A percentile compares a stretch with the other conserved stretches of the same genome.
phyloP scores from a whole-genome alignment of 2,113 vertebrate species.

The Fregetta grallaria region DNA sequence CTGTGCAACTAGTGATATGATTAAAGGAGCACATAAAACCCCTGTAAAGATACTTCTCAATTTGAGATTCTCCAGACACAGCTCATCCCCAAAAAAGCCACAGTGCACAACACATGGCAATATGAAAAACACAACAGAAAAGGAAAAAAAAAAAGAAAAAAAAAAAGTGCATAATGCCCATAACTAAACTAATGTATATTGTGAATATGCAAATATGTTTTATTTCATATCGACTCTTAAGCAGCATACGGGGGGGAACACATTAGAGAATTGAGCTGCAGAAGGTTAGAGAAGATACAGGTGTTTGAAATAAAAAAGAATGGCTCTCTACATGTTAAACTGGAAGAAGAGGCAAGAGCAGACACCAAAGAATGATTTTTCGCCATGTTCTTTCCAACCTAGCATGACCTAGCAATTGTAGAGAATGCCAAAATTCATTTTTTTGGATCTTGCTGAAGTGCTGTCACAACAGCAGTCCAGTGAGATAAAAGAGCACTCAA shows the following conservation, averaged over 20 bases:
- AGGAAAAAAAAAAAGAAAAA: background rate
- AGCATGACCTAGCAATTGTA: background rate
- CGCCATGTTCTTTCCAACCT: fast-evolving
- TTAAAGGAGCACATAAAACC: conserved; percentile 25
- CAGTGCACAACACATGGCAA: background rate
- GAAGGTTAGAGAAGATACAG: background rate
- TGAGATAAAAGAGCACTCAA: background rate
- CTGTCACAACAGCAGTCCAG: background rate
- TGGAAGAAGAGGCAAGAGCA: background rate
- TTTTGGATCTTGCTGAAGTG: background rate
- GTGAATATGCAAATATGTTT: background rate
- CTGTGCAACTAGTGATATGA: background rate
- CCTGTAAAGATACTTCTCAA: background rate
- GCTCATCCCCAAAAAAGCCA: background rate
- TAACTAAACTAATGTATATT: background rate
- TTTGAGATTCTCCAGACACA: conserved; percentile 6
- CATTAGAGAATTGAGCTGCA: background rate
- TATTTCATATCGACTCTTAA: background rate
- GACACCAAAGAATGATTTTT: background rate
- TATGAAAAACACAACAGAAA: background rate
- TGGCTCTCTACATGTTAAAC: background rate
- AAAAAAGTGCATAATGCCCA: background rate
- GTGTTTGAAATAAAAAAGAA: conserved; percentile 34
- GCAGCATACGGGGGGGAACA: background rate
- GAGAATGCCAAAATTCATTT: background rate